phyloP scores from a whole-genome alignment of 2,113 vertebrate genomes.

The Pedetes capensis region DNA sequence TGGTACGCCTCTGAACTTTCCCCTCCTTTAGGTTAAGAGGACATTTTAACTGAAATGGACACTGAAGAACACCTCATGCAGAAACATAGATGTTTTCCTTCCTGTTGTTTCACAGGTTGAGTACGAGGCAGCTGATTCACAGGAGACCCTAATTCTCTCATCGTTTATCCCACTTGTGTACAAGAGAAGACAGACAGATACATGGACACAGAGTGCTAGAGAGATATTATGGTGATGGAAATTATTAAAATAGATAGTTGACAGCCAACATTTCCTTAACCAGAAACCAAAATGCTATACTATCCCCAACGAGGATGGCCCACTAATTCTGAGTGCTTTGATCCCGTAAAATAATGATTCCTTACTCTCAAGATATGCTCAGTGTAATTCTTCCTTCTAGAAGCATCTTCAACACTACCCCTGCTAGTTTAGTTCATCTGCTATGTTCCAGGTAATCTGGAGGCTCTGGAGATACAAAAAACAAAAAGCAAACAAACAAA shows the following conservation, averaged over 20 bases:
- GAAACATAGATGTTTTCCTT: not conserved
- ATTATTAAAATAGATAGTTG: not conserved
- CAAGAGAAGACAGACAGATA: not conserved
- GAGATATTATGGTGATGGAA: not conserved
- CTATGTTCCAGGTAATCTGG: not conserved
- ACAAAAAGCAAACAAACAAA: no score
- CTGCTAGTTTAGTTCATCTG: not conserved
- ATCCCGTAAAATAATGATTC: not conserved
- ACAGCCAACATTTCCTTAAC: not conserved
- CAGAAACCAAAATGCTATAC: not conserved
- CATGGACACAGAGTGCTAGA: no score
- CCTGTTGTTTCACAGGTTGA: not conserved
- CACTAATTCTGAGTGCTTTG: not conserved
- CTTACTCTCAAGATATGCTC: no score
- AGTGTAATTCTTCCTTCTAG: not conserved
- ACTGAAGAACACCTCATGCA: not conserved
- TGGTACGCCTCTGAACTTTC: constrained; percentile 34
- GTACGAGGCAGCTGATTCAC: not conserved
- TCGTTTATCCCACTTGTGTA: not conserved
- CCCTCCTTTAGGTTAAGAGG: not conserved
- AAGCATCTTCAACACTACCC: not conserved
- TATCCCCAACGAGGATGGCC: not conserved
- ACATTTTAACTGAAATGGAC: not conserved
- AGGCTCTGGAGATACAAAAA: not conserved
- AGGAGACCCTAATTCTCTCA: not conserved